These are phyloP conservation scores for Tapera naevia DNA, from an alignment of 2,797 vertebrate species.

Conservation along the genomic window DNA sequence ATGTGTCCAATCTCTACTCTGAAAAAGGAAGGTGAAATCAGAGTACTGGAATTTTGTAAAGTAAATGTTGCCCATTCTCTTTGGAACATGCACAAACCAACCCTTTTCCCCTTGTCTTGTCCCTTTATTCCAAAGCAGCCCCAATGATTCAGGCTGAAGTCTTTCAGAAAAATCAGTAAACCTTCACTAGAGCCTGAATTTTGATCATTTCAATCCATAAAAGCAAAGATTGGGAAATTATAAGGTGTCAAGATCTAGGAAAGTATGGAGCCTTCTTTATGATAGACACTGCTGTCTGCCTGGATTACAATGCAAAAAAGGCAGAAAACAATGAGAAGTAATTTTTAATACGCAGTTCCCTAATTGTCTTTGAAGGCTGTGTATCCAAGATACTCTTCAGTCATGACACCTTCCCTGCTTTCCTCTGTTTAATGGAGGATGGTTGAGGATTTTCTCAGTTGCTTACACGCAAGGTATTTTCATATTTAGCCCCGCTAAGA, in stretches of 20 bases:
- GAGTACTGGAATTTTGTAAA: not conserved
- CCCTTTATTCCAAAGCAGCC: not conserved
- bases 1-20: not conserved
- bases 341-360: not conserved
- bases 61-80: not conserved
- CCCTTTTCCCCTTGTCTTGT: accelerated
- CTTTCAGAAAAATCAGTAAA: not conserved
- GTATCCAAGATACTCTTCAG: not conserved
- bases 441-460: not conserved
- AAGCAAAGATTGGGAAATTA: not conserved
- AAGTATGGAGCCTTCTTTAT: not conserved
- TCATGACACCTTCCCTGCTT: not conserved
- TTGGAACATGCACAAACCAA: not conserved
- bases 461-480: not conserved
- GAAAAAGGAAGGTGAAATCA: not conserved
- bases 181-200: not conserved
- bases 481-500: not conserved
- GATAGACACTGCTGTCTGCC: not conserved
- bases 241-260: not conserved
- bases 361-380: not conserved
- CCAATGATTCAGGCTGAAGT: not conserved
- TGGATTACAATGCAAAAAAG: not conserved
- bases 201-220: not conserved
- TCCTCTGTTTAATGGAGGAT: not conserved
- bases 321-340: not conserved